phyloP scores from a whole-genome alignment of 2,113 vertebrate genomes.

The Hippocampus mohnikei region DNA sequence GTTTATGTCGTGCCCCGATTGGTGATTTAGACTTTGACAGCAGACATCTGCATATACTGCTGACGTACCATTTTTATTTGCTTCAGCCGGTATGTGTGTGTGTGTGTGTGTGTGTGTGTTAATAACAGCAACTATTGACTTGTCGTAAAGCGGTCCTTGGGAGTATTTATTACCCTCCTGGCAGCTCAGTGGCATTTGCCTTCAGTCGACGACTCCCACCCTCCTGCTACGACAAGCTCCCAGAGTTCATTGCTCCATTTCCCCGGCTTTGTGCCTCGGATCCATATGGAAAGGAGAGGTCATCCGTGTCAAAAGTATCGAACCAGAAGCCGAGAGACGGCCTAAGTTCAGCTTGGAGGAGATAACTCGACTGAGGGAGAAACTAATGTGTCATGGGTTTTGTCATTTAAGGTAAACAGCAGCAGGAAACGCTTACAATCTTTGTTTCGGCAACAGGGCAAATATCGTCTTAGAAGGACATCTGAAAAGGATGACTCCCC shows the following conservation, averaged over 20 bases:
- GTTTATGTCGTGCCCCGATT: constrained; percentile 70
- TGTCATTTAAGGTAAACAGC: neutral
- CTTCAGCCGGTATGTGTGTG: constrained; percentile 20
- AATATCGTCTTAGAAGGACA: neutral
- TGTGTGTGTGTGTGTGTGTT: constrained; percentile 26
- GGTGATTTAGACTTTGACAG: constrained; percentile 77
- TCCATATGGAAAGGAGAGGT: constrained; percentile 31
- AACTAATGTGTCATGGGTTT: neutral
- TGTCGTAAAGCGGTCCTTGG: constrained; percentile 69
- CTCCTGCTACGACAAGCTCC: constrained; percentile 44
- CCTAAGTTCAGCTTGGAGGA: neutral
- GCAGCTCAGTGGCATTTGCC: constrained; percentile 62
- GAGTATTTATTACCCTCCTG: constrained; percentile 68
- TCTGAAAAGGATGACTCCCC: neutral
- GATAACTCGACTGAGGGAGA: neutral
- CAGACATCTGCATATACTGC: constrained; percentile 73
- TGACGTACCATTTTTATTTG: constrained; percentile 62
- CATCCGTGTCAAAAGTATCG: constrained; percentile 34
- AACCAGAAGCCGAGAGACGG: constrained; percentile 14
- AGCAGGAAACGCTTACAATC: neutral
- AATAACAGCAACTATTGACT: constrained; percentile 67
- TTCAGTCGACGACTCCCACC: constrained; percentile 29
- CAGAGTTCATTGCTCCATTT: constrained; percentile 38
- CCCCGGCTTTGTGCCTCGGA: constrained; percentile 27
- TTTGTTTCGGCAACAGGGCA: neutral